phyloP scores from a whole-genome alignment of 2,113 vertebrate species.

The Lynx canadensis region DNA sequence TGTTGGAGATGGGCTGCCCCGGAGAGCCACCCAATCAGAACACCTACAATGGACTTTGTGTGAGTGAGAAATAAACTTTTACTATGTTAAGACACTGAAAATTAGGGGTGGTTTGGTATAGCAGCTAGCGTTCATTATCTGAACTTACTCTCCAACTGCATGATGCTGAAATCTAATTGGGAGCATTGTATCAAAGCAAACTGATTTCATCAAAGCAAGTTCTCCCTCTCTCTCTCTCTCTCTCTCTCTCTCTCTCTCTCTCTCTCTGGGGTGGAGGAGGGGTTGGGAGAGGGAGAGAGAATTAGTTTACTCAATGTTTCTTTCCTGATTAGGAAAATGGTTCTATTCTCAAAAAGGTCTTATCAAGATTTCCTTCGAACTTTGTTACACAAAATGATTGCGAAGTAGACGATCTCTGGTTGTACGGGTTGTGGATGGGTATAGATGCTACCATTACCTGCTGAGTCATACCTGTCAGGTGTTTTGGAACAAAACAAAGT shows the following conservation, averaged over 20 bases:
- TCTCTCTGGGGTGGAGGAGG: fast-evolving
- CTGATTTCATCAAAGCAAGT: background rate
- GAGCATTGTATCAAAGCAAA: background rate
- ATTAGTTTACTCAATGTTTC: background rate
- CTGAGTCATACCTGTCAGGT: background rate
- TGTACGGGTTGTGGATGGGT: background rate
- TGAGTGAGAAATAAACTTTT: background rate
- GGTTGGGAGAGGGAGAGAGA: background rate
- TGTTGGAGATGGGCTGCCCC: background rate
- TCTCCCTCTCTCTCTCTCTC: no score
- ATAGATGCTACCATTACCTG: background rate
- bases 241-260: background rate
- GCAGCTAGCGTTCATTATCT: background rate
- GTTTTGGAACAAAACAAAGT: background rate
- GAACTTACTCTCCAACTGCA: background rate
- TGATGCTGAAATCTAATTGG: background rate
- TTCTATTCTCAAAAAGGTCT: background rate
- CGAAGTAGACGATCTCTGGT: background rate
- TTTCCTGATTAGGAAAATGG: background rate
- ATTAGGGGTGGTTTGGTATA: background rate
- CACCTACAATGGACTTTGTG: background rate
- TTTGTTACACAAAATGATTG: background rate
- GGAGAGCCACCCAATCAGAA: background rate
- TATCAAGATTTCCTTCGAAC: background rate
- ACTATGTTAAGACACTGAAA: background rate